Conservation (phyloP, 2,888 invertebrate genomes). For the Cryptophagus acutangulus region DNA sequence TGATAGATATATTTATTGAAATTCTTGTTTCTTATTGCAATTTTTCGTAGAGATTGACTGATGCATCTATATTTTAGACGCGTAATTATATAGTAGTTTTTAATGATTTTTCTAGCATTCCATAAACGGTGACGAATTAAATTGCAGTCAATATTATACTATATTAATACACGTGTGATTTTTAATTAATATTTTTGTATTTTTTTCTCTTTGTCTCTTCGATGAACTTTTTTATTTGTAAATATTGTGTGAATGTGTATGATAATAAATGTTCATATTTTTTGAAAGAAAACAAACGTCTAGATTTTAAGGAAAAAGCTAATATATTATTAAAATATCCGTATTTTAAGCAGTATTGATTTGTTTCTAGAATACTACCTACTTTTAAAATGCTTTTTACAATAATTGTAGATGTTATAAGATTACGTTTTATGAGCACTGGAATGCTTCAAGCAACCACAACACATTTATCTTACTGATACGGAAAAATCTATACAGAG, state of each 20-base stretch:
- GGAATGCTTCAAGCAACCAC: slow-evolving; percentile 36
- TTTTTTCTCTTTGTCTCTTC: slow-evolving; percentile 5
- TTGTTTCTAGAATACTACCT: slow-evolving; percentile 14
- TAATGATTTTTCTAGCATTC: too few relatives aligned
- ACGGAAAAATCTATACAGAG: too few relatives aligned
- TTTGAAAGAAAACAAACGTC: slow-evolving; percentile 33
- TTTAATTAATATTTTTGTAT: neutral
- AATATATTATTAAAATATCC: neutral
- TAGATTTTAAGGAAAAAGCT: slow-evolving; percentile 16
- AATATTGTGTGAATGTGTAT: slow-evolving; percentile 37
- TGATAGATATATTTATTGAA: slow-evolving; percentile 2
- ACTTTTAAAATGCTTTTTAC: slow-evolving; percentile 12
- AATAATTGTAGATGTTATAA: slow-evolving; percentile 9
- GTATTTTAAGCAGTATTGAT: slow-evolving; percentile 1
- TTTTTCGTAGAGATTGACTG: neutral
- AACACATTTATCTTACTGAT: slow-evolving; percentile 16
- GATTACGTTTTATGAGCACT: slow-evolving; percentile 29
- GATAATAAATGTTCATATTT: slow-evolving; percentile 42
- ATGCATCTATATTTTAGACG: too few relatives aligned
- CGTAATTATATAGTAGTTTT: neutral
- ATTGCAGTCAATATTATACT: neutral
- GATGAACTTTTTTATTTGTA: too few relatives aligned
- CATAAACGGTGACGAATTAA: slow-evolving; percentile 2
- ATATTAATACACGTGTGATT: neutral
- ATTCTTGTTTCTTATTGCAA: neutral